These are phyloP conservation scores for Ochropleura leucogaster DNA, from an alignment of 2,888 invertebrate species.

Conservation along the genomic window DNA sequence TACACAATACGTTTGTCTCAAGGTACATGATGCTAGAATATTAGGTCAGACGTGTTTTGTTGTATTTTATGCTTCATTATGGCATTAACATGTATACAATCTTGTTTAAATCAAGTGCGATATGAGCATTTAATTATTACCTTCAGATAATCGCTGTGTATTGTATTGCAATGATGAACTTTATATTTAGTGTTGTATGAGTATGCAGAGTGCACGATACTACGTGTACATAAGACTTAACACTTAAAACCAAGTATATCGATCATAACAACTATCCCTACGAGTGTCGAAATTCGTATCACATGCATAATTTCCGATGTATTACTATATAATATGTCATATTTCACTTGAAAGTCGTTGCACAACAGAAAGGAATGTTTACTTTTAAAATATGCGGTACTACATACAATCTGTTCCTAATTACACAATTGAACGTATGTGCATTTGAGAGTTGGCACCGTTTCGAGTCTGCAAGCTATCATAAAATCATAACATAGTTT, in stretches of 20 bases:
- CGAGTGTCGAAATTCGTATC: conserved; percentile 37
- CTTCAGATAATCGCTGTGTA: conserved; percentile 46
- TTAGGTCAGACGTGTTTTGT: conserved; percentile 51
- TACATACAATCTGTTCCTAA: conserved; percentile 57
- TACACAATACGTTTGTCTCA: conserved; percentile 52
- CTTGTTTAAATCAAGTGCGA: conserved; percentile 40
- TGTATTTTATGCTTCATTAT: conserved; percentile 32
- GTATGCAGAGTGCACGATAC: conserved; percentile 22
- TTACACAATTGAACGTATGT: conserved; percentile 63
- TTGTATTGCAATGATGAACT: conserved; percentile 49
- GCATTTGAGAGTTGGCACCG: conserved; percentile 71
- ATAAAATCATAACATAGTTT: conserved; percentile 57
- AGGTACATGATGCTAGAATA: conserved; percentile 53
- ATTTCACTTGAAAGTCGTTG: conserved; percentile 38
- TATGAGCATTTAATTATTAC: conserved; percentile 33
- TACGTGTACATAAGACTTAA: conserved; percentile 27
- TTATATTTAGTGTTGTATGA: conserved; percentile 26
- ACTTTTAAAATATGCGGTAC: conserved; percentile 64
- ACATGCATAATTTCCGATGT: conserved; percentile 29
- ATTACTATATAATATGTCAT: conserved; percentile 22
- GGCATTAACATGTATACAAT: conserved; percentile 12
- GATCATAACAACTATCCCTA: conserved; percentile 39
- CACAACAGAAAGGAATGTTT: conserved; percentile 60
- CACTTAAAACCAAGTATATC: conserved; percentile 21
- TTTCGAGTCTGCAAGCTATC: conserved; percentile 59